Conservation (phyloP, 2,888 invertebrate species). For the Dastarcus helophoroides region DNA sequence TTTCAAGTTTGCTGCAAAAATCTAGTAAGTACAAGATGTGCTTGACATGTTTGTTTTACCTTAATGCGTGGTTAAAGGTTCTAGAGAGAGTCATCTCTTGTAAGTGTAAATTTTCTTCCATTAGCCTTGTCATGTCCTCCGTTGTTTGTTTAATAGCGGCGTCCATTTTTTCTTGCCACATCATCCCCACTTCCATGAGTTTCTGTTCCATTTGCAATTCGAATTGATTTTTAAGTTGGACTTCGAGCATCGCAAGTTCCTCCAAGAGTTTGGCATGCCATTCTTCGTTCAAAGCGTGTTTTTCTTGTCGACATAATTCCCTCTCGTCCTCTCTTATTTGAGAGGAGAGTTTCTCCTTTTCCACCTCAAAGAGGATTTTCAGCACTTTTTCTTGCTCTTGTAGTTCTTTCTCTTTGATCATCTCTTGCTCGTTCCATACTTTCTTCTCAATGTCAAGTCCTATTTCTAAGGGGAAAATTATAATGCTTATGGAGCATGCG, state of each 20-base stretch:
- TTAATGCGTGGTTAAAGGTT: background rate
- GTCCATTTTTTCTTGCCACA: constrained; percentile 6
- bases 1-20: constrained; percentile 23
- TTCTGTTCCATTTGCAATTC: constrained; percentile 6
- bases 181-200: constrained; percentile 3
- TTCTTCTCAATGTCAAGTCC: constrained; percentile 29
- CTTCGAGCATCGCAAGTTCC: constrained; percentile 13
- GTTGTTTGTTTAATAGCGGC: too few relatives aligned
- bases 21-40: constrained; percentile 1
- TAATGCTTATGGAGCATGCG: too few relatives aligned
- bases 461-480: constrained; percentile 28
- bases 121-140: too few relatives aligned
- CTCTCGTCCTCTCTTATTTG: constrained; percentile 12
- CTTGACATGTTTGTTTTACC: background rate
- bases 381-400: constrained; percentile 23
- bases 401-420: constrained; percentile 25
- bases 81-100: constrained; percentile 9
- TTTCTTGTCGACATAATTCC: constrained; percentile 13
- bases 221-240: constrained; percentile 13
- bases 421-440: constrained; percentile 25
- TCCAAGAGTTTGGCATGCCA: constrained; percentile 12
- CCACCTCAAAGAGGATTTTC: constrained; percentile 10
- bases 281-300: constrained; percentile 9
- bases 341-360: constrained; percentile 7
- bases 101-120: too few relatives aligned